Conservation (phyloP, 2,888 invertebrate genomes). For the Lobophora halterata region DNA sequence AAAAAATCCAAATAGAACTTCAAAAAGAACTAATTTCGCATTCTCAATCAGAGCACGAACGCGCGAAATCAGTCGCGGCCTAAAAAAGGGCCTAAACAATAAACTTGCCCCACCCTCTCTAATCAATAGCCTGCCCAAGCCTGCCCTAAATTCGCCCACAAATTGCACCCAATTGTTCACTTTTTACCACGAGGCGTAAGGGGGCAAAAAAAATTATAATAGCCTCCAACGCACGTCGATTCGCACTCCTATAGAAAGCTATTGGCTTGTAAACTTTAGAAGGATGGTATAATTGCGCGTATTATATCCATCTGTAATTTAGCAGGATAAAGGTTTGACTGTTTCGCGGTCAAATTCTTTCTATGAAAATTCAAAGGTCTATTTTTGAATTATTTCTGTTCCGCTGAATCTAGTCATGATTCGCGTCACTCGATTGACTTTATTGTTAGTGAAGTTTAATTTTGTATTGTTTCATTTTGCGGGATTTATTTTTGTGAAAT, state of each 20-base stretch:
- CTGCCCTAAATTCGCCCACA: slow-evolving; percentile 76
- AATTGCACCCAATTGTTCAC: slow-evolving; percentile 80
- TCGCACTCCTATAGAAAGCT: slow-evolving; percentile 58
- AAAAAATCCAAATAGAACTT: slow-evolving; percentile 28
- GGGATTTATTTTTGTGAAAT: too few species aligned
- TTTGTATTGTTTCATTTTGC: slow-evolving; percentile 5
- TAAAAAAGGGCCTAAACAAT: slow-evolving; percentile 70
- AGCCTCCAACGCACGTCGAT: slow-evolving; percentile 45
- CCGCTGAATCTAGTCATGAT: slow-evolving; percentile 3
- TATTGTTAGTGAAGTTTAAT: slow-evolving; percentile 10
- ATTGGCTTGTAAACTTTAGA: slow-evolving; percentile 66
- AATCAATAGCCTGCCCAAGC: slow-evolving; percentile 72
- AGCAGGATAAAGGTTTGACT: slow-evolving; percentile 30
- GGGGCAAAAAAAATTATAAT: slow-evolving; percentile 63
- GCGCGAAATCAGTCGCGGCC: slow-evolving; percentile 53
- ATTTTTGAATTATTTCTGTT: slow-evolving; percentile 15
- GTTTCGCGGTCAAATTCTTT: slow-evolving; percentile 10
- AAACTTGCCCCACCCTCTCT: slow-evolving; percentile 50
- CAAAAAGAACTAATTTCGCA: slow-evolving; percentile 41
- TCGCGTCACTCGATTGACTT: slow-evolving; percentile 1
- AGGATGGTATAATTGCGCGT: slow-evolving; percentile 50
- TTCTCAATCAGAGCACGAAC: slow-evolving; percentile 56
- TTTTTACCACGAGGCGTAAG: slow-evolving; percentile 70
- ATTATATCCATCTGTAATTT: slow-evolving; percentile 48
- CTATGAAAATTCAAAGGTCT: slow-evolving; percentile 5